Conservation (phyloP, 2,113 vertebrate species). For the Gila orcuttii region DNA sequence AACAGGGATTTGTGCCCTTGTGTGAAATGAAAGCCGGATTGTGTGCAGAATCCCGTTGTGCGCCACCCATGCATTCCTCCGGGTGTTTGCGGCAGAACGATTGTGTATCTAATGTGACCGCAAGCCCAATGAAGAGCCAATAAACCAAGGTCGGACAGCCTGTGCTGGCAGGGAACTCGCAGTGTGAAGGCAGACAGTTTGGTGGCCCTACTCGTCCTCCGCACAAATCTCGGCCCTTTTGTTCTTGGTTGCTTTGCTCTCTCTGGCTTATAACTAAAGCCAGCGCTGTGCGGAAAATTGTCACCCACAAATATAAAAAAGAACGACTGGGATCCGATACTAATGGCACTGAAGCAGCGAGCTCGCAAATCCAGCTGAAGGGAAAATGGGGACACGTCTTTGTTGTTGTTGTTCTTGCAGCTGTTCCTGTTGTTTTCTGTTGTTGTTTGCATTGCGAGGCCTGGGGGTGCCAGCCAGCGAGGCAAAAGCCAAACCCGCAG, state of each 20-base stretch:
- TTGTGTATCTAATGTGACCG: slow-evolving; percentile 67
- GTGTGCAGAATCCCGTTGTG: slow-evolving; percentile 62
- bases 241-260: not conserved
- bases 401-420: slow-evolving; percentile 40
- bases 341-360: slow-evolving; percentile 23
- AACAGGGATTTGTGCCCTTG: slow-evolving; percentile 65
- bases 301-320: slow-evolving; percentile 9
- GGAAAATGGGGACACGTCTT: slow-evolving; percentile 41
- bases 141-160: slow-evolving; percentile 70
- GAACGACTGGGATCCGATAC: slow-evolving; percentile 16
- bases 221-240: not conserved
- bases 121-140: slow-evolving; percentile 71
- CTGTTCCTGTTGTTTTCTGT: slow-evolving; percentile 39
- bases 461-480: slow-evolving; percentile 6
- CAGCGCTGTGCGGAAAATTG: slow-evolving; percentile 15
- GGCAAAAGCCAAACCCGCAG: slow-evolving; percentile 13
- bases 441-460: slow-evolving; percentile 25
- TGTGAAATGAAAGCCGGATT: slow-evolving; percentile 46
- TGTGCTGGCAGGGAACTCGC: slow-evolving; percentile 71
- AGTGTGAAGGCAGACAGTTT: slow-evolving; percentile 57
- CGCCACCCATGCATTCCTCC: slow-evolving; percentile 68
- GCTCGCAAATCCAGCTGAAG: not conserved
- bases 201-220: slow-evolving; percentile 16
- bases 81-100: slow-evolving; percentile 72
- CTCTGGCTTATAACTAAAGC: slow-evolving; percentile 11